Base-by-base conservation (phyloP, 1,140 invertebrate genomes). In the Diuraphis noxia region DNA sequence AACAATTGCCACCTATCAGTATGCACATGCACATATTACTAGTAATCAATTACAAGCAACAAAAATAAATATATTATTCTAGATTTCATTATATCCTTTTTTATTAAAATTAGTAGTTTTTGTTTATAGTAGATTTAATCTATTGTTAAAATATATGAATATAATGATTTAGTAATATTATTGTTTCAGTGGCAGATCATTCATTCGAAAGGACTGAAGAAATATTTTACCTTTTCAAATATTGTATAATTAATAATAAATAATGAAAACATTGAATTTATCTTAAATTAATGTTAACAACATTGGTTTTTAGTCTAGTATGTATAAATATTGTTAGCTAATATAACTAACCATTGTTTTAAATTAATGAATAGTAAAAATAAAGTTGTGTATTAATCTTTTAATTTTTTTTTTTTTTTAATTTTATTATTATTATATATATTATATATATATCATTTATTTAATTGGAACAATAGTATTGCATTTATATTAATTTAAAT, bases 191-290 rank as follows among this genome's bases (percentile, higher is more conserved):
- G 96, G 96, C 93, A 96, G 95, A 95, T 96, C 96, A 93, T 96
- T 96, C 93, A 95, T 96, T 93, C 95, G 96, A 94, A 96, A 96
- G 94, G 96, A 96, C 95, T 96, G 95, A 96, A 41, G 63, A 63
- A 90, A 86, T 92, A 88, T 63, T 63, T 91, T 56, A 36, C 77
- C 36, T 79, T 46, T 92, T 84, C n/a, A 49, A 88, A 77, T 49
- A 92, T 81, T 91, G 52, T 88, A 81, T 77, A 91, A 63, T 46
- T 91, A 89, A 86, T 41, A 92, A 46, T 79, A 34, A 46, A 82
- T 91, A 92, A 82, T 63, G 38, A 49, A 46, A 49, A 49, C 30
- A 88, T 86, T 90, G 19, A 92, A 92, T 82, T 86, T 41, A 91
- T 92, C 34, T 92, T 92, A 92, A 91, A 56, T 56, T n/a, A 56